phyloP scores from a whole-genome alignment of 2,888 invertebrate species.

The Cheilosia pagana region DNA sequence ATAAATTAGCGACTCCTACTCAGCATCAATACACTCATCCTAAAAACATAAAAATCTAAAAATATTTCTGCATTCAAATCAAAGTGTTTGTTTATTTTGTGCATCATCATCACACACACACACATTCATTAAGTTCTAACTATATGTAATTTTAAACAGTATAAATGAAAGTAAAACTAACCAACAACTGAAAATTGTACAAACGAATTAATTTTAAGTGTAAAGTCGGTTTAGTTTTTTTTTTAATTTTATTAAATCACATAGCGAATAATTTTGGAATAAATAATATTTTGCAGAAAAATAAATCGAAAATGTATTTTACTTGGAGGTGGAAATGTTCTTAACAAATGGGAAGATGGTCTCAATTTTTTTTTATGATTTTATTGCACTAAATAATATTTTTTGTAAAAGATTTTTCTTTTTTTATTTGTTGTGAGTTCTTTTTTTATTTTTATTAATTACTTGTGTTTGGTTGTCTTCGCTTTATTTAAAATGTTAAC shows the following conservation, averaged over 20 bases:
- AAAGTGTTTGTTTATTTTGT: conserved; percentile 38
- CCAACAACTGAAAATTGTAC: conserved; percentile 69
- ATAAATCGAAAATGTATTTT: conserved; percentile 30
- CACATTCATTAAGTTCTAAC: neutral
- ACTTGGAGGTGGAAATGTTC: neutral
- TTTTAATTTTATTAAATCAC: conserved; percentile 63
- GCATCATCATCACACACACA: conserved; percentile 4
- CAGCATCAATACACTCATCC: conserved; percentile 51
- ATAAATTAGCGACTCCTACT: conserved; percentile 36
- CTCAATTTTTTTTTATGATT: neutral
- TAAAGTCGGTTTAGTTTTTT: conserved; percentile 15
- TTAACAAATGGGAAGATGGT: conserved; percentile 8
- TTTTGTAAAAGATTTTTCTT: neutral
- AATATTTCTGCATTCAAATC: conserved; percentile 19
- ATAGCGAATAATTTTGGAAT: conserved; percentile 73
- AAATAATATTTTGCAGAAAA: conserved; percentile 74
- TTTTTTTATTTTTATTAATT: no score
- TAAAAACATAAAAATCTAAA: conserved; percentile 4
- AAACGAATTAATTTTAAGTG: conserved; percentile 74
- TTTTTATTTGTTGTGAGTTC: no score
- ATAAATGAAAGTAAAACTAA: conserved; percentile 30
- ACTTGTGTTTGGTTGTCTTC: no score
- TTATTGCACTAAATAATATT: neutral
- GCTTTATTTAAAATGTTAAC: no score
- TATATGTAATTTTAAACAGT: neutral